Evolutionary conservation across 2,113 vertebrate species (phyloP).

Genomic region (Pseudopipra pipra): DNA sequence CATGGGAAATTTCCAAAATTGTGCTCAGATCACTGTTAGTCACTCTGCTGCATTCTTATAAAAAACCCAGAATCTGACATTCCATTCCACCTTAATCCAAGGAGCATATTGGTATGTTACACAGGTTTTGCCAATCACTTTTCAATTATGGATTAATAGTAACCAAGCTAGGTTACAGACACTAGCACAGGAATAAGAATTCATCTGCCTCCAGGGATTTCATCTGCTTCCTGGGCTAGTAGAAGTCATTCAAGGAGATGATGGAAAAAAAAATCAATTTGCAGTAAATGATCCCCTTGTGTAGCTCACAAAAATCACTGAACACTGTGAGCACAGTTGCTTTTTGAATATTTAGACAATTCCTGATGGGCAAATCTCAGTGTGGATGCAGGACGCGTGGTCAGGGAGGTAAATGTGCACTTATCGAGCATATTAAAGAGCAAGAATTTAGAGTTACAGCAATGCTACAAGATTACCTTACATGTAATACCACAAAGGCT

Average conservation of each 20-base stretch:
- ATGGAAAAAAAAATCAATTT: not conserved
- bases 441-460: not conserved
- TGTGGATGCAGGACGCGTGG: accelerated
- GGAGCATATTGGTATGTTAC: not conserved
- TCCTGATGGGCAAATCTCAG: not conserved
- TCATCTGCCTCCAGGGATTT: not conserved
- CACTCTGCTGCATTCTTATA: not conserved
- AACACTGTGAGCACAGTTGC: accelerated
- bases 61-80: not conserved
- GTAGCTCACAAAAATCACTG: not conserved
- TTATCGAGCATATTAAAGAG: not conserved
- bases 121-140: not conserved
- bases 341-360: not conserved
- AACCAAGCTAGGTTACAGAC: not conserved
- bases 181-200: not conserved
- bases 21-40: not conserved
- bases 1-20: not conserved
- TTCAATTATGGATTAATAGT: not conserved
- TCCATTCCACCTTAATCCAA: not conserved
- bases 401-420: not conserved
- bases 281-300: not conserved
- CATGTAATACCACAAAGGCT: not conserved
- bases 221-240: not conserved
- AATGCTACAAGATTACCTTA: not conserved
- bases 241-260: not conserved